These are phyloP conservation scores for Pentalonia nigronervosa DNA, from an alignment of 1,140 invertebrate genomes.

Conservation along the genomic window DNA sequence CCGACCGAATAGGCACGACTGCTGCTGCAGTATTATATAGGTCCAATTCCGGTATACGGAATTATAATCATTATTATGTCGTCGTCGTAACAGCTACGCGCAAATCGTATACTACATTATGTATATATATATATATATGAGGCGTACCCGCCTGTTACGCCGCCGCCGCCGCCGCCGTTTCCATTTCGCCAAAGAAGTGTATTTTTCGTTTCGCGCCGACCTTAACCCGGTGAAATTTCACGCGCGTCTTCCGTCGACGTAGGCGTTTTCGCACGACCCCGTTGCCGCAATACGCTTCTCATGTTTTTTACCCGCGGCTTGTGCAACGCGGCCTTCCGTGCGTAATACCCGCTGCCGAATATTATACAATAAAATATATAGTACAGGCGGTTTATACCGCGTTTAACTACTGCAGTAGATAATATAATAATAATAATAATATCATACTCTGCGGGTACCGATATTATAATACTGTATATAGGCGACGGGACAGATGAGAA, in stretches of 20 bases:
- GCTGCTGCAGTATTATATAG: not conserved
- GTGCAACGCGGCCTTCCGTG: too few species aligned
- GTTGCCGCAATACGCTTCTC: too few species aligned
- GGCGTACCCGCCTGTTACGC: not conserved
- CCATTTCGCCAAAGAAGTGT: not conserved
- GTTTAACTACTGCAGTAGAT: too few species aligned
- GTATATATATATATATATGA: too few species aligned
- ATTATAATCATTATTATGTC: not conserved
- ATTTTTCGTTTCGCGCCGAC: not conserved
- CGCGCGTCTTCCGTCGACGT: not conserved
- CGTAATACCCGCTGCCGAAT: too few species aligned
- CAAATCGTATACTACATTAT: not conserved
- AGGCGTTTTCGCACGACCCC: conserved; percentile 23
- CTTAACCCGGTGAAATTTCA: conserved; percentile 31
- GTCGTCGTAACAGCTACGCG: not conserved
- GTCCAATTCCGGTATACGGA: conserved; percentile 33
- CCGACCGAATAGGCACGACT: not conserved
- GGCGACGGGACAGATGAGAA: too few species aligned
- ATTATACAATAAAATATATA: too few species aligned
- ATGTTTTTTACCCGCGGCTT: too few species aligned
- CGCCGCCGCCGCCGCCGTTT: not conserved
- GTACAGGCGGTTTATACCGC: too few species aligned
- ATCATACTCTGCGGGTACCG: too few species aligned
- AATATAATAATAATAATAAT: too few species aligned
- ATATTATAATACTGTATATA: too few species aligned